Base-by-base conservation (phyloP, 2,797 vertebrate genomes). In the Lutjanus argentimaculatus region DNA sequence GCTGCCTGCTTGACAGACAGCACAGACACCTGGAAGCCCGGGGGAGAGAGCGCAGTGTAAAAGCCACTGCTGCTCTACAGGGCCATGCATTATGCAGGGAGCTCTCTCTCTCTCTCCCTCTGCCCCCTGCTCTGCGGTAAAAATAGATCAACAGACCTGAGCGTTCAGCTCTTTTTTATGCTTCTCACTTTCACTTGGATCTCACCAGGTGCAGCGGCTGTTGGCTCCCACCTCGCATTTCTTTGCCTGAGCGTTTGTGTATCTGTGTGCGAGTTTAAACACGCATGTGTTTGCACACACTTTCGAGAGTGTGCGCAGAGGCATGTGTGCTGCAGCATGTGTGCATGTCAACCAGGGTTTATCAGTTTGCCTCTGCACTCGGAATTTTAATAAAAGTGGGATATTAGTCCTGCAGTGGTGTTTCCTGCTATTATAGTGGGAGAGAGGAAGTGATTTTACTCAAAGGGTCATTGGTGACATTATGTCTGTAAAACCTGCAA, bases 31-130 rank as follows among this genome's bases (percentile, higher is more conserved):
- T 91, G 87, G 88, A 89, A 81, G 85, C 83, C 87, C 83, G 13
- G 78, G 78, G 12, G 85, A 92, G 90, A 80, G 83, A 75, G 84
- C 7, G 56, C 71, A 36, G 71, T 76, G 82, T 82, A 85, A 79
- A 83, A 90, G 86, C 86, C 88, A 89, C 82, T 51, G 85, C 83
- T 85, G 82, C 89, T 92, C 85, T 76, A 88, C 77, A 83, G 90
- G 82, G 86, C 79, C 90, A 95, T 95, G 93, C 88, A 95, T 95
- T 89, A 95, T 95, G 93, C 85, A 93, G 86, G 77, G 87, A 76
- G 71, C 84, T 83, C 82, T 83, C 83, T 84, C 82, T 84, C 64
- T 52, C 81, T 19, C 46, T 12, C n/a, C 36, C 74, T 74, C 84
- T 87, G 80, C 83, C 88, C 89, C 84, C 89, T 90, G 84, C 91